These are phyloP conservation scores for Hyalella azteca DNA, from an alignment of 2,888 invertebrate genomes.

Conservation along the genomic window DNA sequence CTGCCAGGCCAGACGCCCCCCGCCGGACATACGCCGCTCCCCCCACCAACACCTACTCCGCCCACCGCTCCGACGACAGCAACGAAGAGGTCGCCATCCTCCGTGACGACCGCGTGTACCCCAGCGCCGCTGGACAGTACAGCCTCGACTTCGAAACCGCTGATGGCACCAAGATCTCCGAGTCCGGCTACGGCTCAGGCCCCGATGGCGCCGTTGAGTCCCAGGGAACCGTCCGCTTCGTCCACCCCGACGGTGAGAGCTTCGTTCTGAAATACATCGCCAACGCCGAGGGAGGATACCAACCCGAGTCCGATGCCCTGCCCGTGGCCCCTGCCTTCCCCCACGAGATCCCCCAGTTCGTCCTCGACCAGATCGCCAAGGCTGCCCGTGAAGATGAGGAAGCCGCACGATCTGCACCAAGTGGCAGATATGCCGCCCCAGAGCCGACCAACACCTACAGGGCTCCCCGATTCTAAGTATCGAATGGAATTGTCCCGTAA, in stretches of 20 bases:
- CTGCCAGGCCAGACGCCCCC: not conserved
- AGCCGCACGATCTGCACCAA: not conserved
- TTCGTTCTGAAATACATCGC: conserved; percentile 39
- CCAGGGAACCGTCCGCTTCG: conserved; percentile 13
- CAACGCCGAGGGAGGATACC: conserved; percentile 40
- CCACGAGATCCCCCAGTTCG: not conserved
- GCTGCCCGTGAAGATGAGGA: not conserved
- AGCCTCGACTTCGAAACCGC: conserved; percentile 43
- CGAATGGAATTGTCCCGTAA: not conserved
- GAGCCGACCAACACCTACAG: not conserved
- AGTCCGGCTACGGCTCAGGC: conserved; percentile 39
- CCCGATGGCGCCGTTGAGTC: conserved; percentile 43
- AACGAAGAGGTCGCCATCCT: conserved; percentile 46
- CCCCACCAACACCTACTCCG: conserved; percentile 5
- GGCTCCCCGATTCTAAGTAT: not conserved
- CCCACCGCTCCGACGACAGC: no score
- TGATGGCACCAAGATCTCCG: conserved; percentile 38
- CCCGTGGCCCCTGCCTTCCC: conserved; percentile 50
- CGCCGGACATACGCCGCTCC: not conserved
- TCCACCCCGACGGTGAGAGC: not conserved
- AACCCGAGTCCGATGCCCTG: not conserved
- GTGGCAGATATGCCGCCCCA: not conserved
- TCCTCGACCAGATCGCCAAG: not conserved
- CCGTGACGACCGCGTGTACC: conserved; percentile 51
- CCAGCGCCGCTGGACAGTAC: conserved; percentile 22